Evolutionary conservation across 2,888 invertebrate genomes (phyloP).

Genomic region (Cheilosia vernalis): DNA sequence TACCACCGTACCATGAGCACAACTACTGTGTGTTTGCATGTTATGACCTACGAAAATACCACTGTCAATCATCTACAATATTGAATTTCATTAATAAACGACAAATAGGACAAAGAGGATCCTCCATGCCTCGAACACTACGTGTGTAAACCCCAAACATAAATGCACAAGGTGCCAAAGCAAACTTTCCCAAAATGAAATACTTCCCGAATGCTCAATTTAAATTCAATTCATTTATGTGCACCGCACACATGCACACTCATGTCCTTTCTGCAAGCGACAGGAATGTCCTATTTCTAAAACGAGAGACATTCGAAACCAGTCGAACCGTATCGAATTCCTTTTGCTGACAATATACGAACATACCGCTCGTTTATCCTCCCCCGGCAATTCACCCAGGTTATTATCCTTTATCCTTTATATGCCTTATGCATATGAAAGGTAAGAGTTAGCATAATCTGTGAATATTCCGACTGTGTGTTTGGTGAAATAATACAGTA

Average conservation of each 20-base stretch:
- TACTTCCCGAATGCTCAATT: constrained; percentile 58
- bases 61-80: constrained; percentile 6
- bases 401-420: constrained; percentile 54
- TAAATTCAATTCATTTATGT: constrained; percentile 67
- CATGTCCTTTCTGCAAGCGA: constrained; percentile 42
- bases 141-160: neutral
- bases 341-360: constrained; percentile 23
- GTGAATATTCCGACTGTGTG: constrained; percentile 5
- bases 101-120: neutral
- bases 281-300: constrained; percentile 67
- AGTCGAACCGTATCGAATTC: constrained; percentile 70
- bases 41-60: neutral
- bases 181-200: constrained; percentile 50
- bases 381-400: constrained; percentile 8
- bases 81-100: constrained; percentile 6
- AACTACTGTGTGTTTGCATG: neutral
- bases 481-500: constrained; percentile 57
- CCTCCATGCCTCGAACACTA: neutral
- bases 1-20: neutral
- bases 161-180: constrained; percentile 33
- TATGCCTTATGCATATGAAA: constrained; percentile 66
- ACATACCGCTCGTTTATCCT: neutral
- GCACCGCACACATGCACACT: neutral
- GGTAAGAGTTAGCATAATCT: constrained; percentile 63
- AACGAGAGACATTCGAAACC: constrained; percentile 64